phyloP scores from a whole-genome alignment of 1,140 invertebrate species.

The Chelonus insularis region DNA sequence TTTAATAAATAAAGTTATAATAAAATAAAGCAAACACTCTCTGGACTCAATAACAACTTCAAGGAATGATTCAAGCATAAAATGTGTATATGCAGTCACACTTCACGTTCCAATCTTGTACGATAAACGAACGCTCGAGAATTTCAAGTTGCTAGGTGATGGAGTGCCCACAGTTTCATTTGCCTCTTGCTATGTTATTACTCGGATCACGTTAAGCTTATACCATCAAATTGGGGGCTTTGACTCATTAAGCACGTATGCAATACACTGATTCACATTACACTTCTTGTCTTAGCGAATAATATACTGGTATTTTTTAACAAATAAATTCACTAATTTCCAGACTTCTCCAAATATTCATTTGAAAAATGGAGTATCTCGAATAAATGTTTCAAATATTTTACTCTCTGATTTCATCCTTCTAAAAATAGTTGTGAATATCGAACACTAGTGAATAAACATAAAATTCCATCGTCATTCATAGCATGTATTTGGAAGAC shows the following conservation, averaged over 20 bases:
- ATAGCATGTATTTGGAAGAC: background rate
- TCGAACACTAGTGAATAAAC: background rate
- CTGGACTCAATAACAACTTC: background rate
- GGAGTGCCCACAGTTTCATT: constrained; percentile 2
- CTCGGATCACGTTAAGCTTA: background rate
- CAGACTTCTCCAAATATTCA: too few species aligned
- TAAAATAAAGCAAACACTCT: too few species aligned
- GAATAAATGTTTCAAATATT: too few species aligned
- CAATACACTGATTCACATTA: background rate
- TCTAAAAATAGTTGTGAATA: background rate
- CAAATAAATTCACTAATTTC: too few species aligned
- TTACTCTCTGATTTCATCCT: too few species aligned
- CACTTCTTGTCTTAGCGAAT: background rate
- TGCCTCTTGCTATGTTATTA: background rate
- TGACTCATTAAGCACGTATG: constrained; percentile 1
- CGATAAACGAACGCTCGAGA: background rate
- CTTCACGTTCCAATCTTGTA: background rate
- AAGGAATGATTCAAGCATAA: background rate
- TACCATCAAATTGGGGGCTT: background rate
- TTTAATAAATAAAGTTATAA: too few species aligned
- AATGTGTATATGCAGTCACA: background rate
- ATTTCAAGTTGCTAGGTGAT: background rate
- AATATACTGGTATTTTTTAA: too few species aligned
- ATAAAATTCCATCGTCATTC: background rate
- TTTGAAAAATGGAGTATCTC: too few species aligned